These are phyloP conservation scores for Malacosoma neustria DNA, from an alignment of 2,888 invertebrate species.

Conservation along the genomic window DNA sequence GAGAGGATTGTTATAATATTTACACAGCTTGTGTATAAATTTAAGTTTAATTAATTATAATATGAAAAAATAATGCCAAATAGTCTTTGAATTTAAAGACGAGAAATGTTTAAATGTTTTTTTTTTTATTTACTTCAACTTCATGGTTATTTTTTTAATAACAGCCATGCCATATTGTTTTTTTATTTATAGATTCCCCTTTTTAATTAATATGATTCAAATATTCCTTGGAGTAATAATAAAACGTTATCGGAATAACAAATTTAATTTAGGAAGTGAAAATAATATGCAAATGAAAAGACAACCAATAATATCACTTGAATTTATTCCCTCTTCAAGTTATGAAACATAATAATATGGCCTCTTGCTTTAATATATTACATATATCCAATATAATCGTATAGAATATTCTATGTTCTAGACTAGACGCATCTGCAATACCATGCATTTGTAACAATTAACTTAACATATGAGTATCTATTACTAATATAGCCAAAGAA, in stretches of 20 bases:
- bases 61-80: too few relatives aligned
- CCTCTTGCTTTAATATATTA: not conserved
- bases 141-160: too few relatives aligned
- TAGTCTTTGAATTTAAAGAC: too few relatives aligned
- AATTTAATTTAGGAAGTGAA: not conserved
- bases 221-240: too few relatives aligned
- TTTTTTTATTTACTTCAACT: too few relatives aligned
- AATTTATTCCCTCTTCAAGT: not conserved
- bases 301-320: constrained; percentile 1
- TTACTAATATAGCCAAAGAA: too few relatives aligned
- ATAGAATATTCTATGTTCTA: not conserved
- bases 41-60: not conserved
- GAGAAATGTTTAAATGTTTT: too few relatives aligned
- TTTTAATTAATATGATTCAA: too few relatives aligned
- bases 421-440: constrained; percentile 1
- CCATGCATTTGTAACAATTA: not conserved
- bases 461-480: not conserved
- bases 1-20: constrained; percentile 27
- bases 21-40: not conserved
- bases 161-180: too few relatives aligned
- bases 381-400: not conserved
- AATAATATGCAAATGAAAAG: constrained; percentile 1
- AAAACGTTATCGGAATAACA: not conserved
- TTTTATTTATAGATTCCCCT: too few relatives aligned
- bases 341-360: constrained; percentile 1